phyloP scores from a whole-genome alignment of 2,113 vertebrate genomes.

The Marmota flaviventris region DNA sequence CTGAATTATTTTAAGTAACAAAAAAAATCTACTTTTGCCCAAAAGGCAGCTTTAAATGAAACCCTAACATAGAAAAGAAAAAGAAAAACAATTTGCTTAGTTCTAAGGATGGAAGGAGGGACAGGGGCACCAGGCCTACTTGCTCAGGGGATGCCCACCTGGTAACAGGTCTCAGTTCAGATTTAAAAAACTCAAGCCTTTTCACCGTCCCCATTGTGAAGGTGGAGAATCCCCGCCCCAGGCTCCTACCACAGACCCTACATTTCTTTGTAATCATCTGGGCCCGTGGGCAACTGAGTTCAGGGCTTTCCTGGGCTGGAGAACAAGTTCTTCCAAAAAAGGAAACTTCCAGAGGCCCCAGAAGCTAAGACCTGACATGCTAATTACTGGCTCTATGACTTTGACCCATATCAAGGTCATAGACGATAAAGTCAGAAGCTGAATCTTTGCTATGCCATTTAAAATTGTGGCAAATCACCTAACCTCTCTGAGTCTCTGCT shows the following conservation, averaged over 20 bases:
- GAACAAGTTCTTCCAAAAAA: background rate
- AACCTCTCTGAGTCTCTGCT: background rate
- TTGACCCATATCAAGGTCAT: background rate
- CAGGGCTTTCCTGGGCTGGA: background rate
- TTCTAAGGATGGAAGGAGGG: background rate
- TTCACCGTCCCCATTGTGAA: no score
- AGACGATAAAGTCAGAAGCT: background rate
- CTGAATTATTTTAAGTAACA: slow-evolving; percentile 61
- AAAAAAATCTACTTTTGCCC: slow-evolving; percentile 55
- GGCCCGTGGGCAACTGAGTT: background rate
- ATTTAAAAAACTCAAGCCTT: background rate
- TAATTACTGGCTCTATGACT: background rate
- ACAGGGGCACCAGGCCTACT: background rate
- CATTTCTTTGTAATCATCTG: background rate
- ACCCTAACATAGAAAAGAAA: background rate
- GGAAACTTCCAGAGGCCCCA: background rate
- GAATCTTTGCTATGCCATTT: background rate
- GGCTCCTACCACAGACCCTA: background rate
- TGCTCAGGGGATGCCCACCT: background rate
- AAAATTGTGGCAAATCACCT: background rate
- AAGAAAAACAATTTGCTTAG: background rate
- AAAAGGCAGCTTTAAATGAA: slow-evolving; percentile 57
- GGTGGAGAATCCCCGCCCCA: background rate
- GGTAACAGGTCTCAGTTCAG: background rate
- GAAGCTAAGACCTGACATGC: background rate